phyloP scores from a whole-genome alignment of 2,797 vertebrate genomes.

The Argya squamiceps region DNA sequence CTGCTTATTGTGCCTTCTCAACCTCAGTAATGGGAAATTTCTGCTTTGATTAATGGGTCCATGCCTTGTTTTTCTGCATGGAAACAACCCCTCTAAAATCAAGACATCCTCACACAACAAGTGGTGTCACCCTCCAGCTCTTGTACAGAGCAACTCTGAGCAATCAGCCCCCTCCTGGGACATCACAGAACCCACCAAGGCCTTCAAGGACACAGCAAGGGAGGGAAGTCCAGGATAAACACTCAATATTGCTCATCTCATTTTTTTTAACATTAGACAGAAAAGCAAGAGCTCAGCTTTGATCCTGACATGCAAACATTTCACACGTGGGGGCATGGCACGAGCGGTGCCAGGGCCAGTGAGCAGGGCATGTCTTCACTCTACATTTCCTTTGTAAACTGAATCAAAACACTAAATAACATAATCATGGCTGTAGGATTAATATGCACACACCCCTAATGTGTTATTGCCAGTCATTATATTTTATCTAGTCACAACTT shows the following conservation, averaged over 20 bases:
- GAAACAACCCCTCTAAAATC: neutral
- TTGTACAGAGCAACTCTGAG: fast-evolving
- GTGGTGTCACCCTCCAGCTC: neutral
- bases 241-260: neutral
- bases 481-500: neutral
- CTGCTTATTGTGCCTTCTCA: neutral
- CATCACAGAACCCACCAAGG: neutral
- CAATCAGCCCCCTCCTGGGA: neutral
- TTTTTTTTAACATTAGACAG: neutral
- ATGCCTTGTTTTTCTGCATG: neutral
- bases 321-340: neutral
- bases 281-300: neutral
- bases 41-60: neutral
- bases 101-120: fast-evolving
- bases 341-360: too few species aligned
- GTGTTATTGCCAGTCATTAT: neutral
- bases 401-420: neutral
- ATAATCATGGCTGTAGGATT: neutral
- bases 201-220: neutral
- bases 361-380: neutral
- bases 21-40: neutral
- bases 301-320: neutral
- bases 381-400: neutral
- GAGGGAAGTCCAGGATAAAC: neutral
- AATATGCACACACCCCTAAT: neutral